Percentiles rank a stretch among this genome's conserved stretches.
These are phyloP conservation scores for Silvanus unidentatus DNA, from an alignment of 2,888 invertebrate species.

Conservation along the genomic window DNA sequence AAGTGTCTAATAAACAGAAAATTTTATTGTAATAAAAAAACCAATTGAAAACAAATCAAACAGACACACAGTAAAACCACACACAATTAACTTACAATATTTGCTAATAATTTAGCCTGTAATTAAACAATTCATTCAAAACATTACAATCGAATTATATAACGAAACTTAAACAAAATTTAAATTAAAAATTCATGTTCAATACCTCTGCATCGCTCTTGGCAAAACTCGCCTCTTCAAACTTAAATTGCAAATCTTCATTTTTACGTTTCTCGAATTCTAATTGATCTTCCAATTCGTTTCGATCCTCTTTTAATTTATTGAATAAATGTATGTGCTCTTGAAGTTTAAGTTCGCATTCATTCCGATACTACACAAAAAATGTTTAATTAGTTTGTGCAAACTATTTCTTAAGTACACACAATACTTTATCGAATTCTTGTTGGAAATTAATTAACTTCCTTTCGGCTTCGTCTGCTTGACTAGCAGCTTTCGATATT, in stretches of 20 bases:
- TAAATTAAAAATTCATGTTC: constrained; percentile 7
- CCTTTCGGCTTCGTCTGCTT: constrained; percentile 72
- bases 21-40: not conserved
- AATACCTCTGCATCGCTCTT: constrained; percentile 84
- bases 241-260: constrained; percentile 85
- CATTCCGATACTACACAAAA: constrained; percentile 47
- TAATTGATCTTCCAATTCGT: constrained; percentile 56
- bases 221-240: constrained; percentile 86
- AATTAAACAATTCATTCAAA: constrained; percentile 24
- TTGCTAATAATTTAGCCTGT: constrained; percentile 46
- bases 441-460: constrained; percentile 55
- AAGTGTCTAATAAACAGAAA: constrained; percentile 40
- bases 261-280: constrained; percentile 76
- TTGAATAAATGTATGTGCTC: constrained; percentile 51
- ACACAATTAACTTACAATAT: constrained; percentile 45
- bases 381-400: constrained; percentile 7
- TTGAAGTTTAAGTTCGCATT: constrained; percentile 52
- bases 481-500: constrained; percentile 74
- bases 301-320: constrained; percentile 54
- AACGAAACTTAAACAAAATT: constrained; percentile 11
- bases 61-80: constrained; percentile 7
- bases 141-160: constrained; percentile 2
- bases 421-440: constrained; percentile 60
- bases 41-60: too few relatives aligned
- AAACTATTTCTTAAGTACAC: constrained; percentile 4